Base-by-base conservation (phyloP, 2,113 vertebrate species). In the Callipepla squamata region DNA sequence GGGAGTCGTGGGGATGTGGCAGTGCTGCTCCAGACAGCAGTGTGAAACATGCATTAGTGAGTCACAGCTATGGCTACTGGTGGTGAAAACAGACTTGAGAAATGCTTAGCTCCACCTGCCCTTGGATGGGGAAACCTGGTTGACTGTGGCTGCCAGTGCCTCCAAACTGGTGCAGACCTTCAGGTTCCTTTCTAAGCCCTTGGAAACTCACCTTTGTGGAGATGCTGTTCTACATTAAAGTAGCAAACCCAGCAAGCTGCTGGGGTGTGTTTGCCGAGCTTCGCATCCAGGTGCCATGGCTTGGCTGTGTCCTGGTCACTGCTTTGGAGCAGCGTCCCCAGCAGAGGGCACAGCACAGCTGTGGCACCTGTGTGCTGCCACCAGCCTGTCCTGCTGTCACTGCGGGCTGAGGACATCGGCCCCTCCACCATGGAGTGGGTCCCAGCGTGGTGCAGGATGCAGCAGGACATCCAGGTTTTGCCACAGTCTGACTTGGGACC, bases 291-390 rank as follows among this genome's bases (percentile, higher is more conserved):
- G 66, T 70, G 53, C 55, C 3, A 6, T 2, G 3, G 19, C 18
- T 26, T 40, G 80, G 50, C 17, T 84, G 44, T 50, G 48, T 10
- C 36, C 47, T 12, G 34, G 21, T 40, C 40, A 40, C 40, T 36
- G 50, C 53, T 62, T 26, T 1, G 1, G 32, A 16, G 58, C 30
- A 25, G 34, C 1, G 16, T 89, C 87, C 94, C 96, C 96, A 96
- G 93, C 90, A 96, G 96, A 96, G 94, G 95, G 95, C 96, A 95
- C 95, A 95, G 92, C 68, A 2, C 3, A 4, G 92, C 85, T 11
- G 5, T 6, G 11, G 50, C 32, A 4, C n/a, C 1, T n/a, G 59
- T 12, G 59, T 8, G 26, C 57, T 45, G 42, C 81, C 7, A 1
- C 34, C 44, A 21, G 10, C 0, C 0, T 0, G 0, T 45, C 82